These are phyloP conservation scores for Heliconius himera DNA, from an alignment of 1,140 invertebrate species.

Conservation along the genomic window DNA sequence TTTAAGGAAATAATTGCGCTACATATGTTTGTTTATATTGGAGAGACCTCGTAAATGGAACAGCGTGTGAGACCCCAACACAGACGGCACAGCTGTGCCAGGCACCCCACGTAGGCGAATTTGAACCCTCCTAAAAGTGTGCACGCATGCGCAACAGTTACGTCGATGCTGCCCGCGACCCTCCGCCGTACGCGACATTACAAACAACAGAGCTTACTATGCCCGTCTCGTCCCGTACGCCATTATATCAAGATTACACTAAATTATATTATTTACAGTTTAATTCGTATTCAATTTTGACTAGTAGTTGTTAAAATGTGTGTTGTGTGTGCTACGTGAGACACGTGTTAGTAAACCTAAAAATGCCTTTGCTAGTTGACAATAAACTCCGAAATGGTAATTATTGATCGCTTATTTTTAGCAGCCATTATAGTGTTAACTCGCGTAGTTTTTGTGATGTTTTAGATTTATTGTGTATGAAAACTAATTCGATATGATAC, in stretches of 20 bases:
- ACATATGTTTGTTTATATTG: neutral
- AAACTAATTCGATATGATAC: neutral
- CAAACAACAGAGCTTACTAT: constrained; percentile 62
- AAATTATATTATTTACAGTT: constrained; percentile 39
- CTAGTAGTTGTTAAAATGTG: constrained; percentile 52
- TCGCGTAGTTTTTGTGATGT: neutral
- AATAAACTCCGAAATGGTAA: constrained; percentile 73
- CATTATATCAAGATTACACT: constrained; percentile 38
- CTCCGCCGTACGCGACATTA: constrained; percentile 54
- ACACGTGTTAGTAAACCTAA: constrained; percentile 42
- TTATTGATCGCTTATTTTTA: constrained; percentile 68
- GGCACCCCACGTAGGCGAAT: constrained; percentile 65
- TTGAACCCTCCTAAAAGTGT: constrained; percentile 67
- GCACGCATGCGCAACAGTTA: constrained; percentile 72
- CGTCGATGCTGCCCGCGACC: constrained; percentile 56
- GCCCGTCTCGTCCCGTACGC: constrained; percentile 50
- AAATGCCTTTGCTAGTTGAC: constrained; percentile 74
- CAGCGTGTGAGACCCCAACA: constrained; percentile 44
- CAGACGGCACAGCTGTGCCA: constrained; percentile 63
- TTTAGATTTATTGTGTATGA: neutral
- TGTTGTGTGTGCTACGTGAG: constrained; percentile 63
- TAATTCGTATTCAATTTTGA: constrained; percentile 13
- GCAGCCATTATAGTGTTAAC: constrained; percentile 58
- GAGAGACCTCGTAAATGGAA: constrained; percentile 41
- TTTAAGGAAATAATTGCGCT: neutral